These are phyloP conservation scores for Channa argus DNA, from an alignment of 2,113 vertebrate species.

Conservation along the genomic window DNA sequence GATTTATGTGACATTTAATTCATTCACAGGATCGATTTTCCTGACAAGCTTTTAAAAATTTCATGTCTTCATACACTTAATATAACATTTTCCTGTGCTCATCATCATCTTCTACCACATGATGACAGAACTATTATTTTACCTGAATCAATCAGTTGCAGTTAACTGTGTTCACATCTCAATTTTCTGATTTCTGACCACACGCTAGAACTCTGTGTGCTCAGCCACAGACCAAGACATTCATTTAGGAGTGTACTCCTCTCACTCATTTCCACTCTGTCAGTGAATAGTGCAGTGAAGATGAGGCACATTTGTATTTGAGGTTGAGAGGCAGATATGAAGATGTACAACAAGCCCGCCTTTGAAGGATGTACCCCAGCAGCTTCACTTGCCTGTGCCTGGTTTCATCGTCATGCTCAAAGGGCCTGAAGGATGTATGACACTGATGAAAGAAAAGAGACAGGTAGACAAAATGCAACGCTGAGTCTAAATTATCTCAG, in stretches of 20 bases:
- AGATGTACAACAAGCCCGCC: constrained; percentile 34
- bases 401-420: background rate
- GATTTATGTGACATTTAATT: background rate
- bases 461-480: background rate
- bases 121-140: background rate
- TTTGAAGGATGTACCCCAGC: constrained; percentile 47
- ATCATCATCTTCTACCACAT: background rate
- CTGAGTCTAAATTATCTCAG: background rate
- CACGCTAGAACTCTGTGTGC: constrained; percentile 1
- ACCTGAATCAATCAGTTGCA: background rate
- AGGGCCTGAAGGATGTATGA: constrained; percentile 8
- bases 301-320: constrained; percentile 64
- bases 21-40: background rate
- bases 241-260: constrained; percentile 32
- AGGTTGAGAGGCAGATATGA: constrained; percentile 52
- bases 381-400: constrained; percentile 13
- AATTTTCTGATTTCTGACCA: background rate
- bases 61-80: no score
- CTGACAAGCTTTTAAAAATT: background rate
- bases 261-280: constrained; percentile 45
- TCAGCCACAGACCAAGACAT: constrained; percentile 25
- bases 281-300: constrained; percentile 67
- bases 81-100: background rate
- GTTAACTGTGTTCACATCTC: background rate
- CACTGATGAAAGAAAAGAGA: constrained; percentile 20